A percentile compares a stretch with the other conserved stretches of the same genome.
Conservation (phyloP, 1,140 invertebrate species). For the Cydia strobilella region DNA sequence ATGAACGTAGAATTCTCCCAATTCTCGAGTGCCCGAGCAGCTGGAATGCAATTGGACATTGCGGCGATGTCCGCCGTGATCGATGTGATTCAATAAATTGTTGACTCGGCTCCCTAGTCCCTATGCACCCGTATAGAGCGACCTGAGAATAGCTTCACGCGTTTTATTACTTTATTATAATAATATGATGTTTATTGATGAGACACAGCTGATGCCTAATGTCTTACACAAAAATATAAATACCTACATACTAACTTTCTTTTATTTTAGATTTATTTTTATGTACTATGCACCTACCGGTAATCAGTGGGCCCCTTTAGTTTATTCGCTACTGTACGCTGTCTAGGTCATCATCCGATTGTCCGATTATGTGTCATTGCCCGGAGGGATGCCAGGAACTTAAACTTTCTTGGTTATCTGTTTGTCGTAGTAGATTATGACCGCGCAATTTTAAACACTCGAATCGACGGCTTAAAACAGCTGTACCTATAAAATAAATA, state of each 20-base stretch:
- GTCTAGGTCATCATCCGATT: constrained; percentile 33
- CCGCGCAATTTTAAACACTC: constrained; percentile 25
- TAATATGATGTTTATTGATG: background rate
- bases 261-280: no score
- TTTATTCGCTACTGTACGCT: constrained; percentile 35
- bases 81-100: constrained; percentile 68
- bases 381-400: constrained; percentile 41
- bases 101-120: constrained; percentile 49
- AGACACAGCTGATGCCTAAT: no score
- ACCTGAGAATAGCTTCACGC: background rate
- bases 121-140: constrained; percentile 33
- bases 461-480: background rate
- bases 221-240: no score
- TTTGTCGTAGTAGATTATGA: background rate
- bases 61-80: constrained; percentile 57
- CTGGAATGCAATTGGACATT: constrained; percentile 68
- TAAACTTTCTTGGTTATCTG: constrained; percentile 39
- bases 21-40: constrained; percentile 47
- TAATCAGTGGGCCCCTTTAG: no score
- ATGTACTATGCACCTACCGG: no score
- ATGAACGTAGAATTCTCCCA: constrained; percentile 36
- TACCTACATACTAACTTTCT: no score
- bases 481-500: no score
- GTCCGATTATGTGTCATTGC: constrained; percentile 41
- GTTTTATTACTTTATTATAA: background rate